These are phyloP conservation scores for Symphodus melops DNA, from an alignment of 2,113 vertebrate genomes.

Conservation along the genomic window DNA sequence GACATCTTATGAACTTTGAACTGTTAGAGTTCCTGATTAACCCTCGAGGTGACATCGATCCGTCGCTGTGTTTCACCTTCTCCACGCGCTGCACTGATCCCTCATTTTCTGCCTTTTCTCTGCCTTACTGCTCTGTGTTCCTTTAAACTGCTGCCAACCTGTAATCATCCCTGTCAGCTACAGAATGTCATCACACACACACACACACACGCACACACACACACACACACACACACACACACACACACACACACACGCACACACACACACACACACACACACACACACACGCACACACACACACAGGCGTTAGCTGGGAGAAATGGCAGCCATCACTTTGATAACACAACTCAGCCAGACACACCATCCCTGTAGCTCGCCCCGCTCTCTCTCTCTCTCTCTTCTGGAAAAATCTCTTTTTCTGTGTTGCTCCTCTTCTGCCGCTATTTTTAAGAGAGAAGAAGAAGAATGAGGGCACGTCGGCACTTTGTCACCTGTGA, in stretches of 20 bases:
- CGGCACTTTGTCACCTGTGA: neutral
- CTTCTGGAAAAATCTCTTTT: neutral
- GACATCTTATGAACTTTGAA: constrained; percentile 7
- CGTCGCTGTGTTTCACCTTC: neutral
- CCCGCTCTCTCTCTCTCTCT: neutral
- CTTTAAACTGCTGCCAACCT: constrained; percentile 47
- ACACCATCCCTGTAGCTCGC: neutral
- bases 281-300: neutral
- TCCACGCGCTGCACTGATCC: neutral
- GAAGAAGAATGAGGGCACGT: neutral
- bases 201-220: neutral
- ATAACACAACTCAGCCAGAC: constrained; percentile 30
- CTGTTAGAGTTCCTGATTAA: constrained; percentile 21
- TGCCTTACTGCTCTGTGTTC: constrained; percentile 14
- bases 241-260: neutral
- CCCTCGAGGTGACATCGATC: constrained; percentile 4
- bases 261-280: neutral
- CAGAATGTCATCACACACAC: constrained; percentile 13
- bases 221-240: neutral
- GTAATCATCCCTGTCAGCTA: constrained; percentile 50
- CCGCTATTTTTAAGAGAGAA: neutral
- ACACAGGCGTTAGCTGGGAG: constrained; percentile 47
- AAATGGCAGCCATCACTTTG: constrained; percentile 47
- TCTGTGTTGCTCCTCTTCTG: neutral
- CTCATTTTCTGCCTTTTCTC: neutral